phyloP scores from a whole-genome alignment of 2,888 invertebrate genomes.

The Rhingia rostrata region DNA sequence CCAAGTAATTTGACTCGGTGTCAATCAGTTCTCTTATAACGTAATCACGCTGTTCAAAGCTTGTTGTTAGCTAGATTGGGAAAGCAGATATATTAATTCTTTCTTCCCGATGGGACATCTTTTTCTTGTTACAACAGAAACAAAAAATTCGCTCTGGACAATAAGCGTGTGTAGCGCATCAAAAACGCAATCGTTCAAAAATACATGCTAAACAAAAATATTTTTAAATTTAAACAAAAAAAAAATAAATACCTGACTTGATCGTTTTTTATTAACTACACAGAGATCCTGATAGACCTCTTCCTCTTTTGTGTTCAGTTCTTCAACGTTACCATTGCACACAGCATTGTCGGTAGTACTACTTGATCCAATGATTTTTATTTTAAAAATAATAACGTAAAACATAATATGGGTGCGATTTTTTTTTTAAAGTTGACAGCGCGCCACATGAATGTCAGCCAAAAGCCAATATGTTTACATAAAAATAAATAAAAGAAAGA shows the following conservation, averaged over 20 bases:
- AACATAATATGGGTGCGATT: slow-evolving; percentile 62
- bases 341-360: slow-evolving; percentile 85
- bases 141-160: slow-evolving; percentile 47
- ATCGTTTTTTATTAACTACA: slow-evolving; percentile 77
- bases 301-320: slow-evolving; percentile 87
- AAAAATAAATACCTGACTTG: slow-evolving; percentile 78
- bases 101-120: background rate
- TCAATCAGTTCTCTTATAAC: slow-evolving; percentile 96
- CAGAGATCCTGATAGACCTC: slow-evolving; percentile 94
- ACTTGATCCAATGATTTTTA: slow-evolving; percentile 60
- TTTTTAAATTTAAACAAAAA: slow-evolving; percentile 24
- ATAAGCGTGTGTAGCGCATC: slow-evolving; percentile 55
- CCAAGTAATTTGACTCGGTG: slow-evolving; percentile 98
- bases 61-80: slow-evolving; percentile 83
- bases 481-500: slow-evolving; percentile 74
- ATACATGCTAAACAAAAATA: slow-evolving; percentile 25
- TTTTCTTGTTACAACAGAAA: background rate
- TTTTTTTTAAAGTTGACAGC: slow-evolving; percentile 58
- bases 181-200: slow-evolving; percentile 21
- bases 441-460: slow-evolving; percentile 71
- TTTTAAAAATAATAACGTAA: slow-evolving; percentile 52
- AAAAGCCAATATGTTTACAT: slow-evolving; percentile 72
- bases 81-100: slow-evolving; percentile 25
- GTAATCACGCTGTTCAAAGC: slow-evolving; percentile 94
- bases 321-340: slow-evolving; percentile 82